Conservation (phyloP, 2,888 invertebrate genomes). For the Phrixothrix hirtus region DNA sequence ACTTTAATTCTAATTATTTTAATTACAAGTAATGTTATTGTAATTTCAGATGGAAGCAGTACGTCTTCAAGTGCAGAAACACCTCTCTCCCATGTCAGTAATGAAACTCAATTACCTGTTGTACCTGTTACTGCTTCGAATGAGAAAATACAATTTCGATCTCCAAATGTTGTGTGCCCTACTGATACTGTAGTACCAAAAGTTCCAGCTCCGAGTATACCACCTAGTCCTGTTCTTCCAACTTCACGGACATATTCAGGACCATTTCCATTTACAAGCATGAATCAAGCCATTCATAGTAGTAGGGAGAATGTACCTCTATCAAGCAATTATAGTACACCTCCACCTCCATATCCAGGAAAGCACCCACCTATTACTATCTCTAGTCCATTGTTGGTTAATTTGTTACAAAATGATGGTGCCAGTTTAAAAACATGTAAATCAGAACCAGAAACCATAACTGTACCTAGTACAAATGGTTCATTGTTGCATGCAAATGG, state of each 20-base stretch:
- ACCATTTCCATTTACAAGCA: slow-evolving; percentile 86
- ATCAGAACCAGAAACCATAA: slow-evolving; percentile 17
- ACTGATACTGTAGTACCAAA: slow-evolving; percentile 64
- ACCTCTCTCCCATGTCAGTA: slow-evolving; percentile 36
- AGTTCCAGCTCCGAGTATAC: slow-evolving; percentile 44
- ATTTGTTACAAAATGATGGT: slow-evolving; percentile 86
- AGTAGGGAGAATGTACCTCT: slow-evolving; percentile 57
- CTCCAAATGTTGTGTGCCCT: slow-evolving; percentile 88
- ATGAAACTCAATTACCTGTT: slow-evolving; percentile 38
- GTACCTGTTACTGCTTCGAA: slow-evolving; percentile 31
- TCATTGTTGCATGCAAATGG: slow-evolving; percentile 14
- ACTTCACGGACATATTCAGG: slow-evolving; percentile 61
- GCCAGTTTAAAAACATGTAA: slow-evolving; percentile 37
- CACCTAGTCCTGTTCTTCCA: slow-evolving; percentile 35
- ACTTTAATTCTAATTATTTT: too few relatives aligned
- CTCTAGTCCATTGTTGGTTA: slow-evolving; percentile 88
- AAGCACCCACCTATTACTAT: slow-evolving; percentile 66
- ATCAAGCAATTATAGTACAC: slow-evolving; percentile 37
- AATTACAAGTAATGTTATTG: slow-evolving; percentile 18
- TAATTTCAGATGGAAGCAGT: slow-evolving; percentile 35
- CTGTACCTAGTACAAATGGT: slow-evolving; percentile 5
- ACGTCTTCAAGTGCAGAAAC: slow-evolving; percentile 31
- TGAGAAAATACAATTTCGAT: slow-evolving; percentile 59
- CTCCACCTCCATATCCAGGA: slow-evolving; percentile 57
- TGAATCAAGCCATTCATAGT: slow-evolving; percentile 86